Evolutionary conservation across 2,797 vertebrate species (phyloP).

Genomic region (Sebastes itinus): DNA sequence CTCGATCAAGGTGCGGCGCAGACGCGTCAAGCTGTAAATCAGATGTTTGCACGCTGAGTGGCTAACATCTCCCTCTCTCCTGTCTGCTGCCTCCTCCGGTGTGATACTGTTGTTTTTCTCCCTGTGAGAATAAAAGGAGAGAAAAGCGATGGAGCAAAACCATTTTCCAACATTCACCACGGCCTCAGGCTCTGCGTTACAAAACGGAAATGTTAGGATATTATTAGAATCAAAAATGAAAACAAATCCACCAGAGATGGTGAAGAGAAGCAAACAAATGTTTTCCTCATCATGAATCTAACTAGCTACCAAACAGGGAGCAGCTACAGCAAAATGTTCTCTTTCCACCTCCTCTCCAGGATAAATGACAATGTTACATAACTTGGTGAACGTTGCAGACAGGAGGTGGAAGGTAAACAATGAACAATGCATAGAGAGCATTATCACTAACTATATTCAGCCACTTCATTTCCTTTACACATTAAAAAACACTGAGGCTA

Average conservation of each 20-base stretch:
- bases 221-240: slow-evolving; percentile 17
- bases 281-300: not conserved
- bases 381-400: not conserved
- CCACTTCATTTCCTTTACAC: not conserved
- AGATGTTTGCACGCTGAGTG: slow-evolving; percentile 14
- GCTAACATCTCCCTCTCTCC: not conserved
- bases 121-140: slow-evolving; percentile 15
- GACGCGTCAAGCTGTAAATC: slow-evolving; percentile 47
- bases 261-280: not conserved
- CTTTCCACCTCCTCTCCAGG: not conserved
- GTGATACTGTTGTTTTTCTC: slow-evolving; percentile 5
- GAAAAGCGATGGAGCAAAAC: not conserved
- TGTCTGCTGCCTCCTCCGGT: not conserved
- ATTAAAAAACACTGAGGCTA: not conserved
- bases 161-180: not conserved
- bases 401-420: not conserved
- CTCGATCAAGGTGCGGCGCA: slow-evolving; percentile 48
- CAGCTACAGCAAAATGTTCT: not conserved
- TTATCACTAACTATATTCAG: not conserved
- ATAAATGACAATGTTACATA: not conserved
- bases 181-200: slow-evolving; percentile 1
- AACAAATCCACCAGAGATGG: not conserved
- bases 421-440: not conserved
- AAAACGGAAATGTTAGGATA: not conserved
- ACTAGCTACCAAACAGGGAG: not conserved